Evolutionary conservation across 2,797 vertebrate genomes (phyloP).

Genomic region (Merluccius polli): DNA sequence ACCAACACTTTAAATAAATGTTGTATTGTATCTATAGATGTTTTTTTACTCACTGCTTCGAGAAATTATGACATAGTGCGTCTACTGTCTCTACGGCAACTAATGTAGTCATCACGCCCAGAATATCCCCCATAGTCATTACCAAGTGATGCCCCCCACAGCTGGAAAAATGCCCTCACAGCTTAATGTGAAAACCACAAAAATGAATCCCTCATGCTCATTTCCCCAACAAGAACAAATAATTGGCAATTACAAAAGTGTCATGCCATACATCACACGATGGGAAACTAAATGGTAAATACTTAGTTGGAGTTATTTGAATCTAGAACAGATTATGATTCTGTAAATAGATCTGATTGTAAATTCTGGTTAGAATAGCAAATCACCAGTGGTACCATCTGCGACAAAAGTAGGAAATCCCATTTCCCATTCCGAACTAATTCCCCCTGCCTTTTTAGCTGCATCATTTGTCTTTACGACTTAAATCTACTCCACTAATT

Average conservation of each 20-base stretch:
- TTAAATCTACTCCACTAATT: background rate
- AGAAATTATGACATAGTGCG: slow-evolving; percentile 25
- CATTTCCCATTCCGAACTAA: background rate
- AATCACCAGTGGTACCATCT: background rate
- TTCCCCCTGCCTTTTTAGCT: background rate
- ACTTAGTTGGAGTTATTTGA: slow-evolving; percentile 27
- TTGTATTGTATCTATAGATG: slow-evolving; percentile 14
- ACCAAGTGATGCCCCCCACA: slow-evolving; percentile 37
- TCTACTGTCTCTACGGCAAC: slow-evolving; percentile 23
- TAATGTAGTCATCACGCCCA: slow-evolving; percentile 36
- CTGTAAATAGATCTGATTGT: slow-evolving; percentile 3
- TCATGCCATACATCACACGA: slow-evolving; percentile 40
- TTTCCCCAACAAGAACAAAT: slow-evolving; percentile 47
- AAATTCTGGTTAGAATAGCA: background rate
- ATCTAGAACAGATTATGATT: slow-evolving; percentile 13
- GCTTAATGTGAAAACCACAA: slow-evolving; percentile 44
- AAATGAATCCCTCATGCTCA: slow-evolving; percentile 47
- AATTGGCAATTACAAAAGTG: slow-evolving; percentile 48
- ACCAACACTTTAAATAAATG: slow-evolving; percentile 12
- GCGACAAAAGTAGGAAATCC: background rate
- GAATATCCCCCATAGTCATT: slow-evolving; percentile 31
- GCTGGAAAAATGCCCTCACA: slow-evolving; percentile 41
- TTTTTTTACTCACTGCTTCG: slow-evolving; percentile 31
- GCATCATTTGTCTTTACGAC: background rate
- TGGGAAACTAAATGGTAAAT: slow-evolving; percentile 18